phyloP scores from a whole-genome alignment of 2,797 vertebrate genomes.

The Dallia pectoralis region DNA sequence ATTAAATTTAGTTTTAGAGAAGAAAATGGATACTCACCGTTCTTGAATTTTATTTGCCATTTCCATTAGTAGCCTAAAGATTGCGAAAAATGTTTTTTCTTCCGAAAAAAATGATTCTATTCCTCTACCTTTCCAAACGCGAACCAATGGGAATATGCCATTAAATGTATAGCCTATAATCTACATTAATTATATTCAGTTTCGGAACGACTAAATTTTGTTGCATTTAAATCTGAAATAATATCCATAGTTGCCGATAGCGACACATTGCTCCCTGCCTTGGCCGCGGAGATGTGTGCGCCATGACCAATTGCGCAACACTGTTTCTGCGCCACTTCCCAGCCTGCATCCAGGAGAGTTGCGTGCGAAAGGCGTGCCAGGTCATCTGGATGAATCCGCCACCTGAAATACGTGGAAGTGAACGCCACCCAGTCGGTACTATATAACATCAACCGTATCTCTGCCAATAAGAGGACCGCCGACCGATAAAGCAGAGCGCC shows the following conservation, averaged over 20 bases:
- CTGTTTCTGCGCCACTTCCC: neutral
- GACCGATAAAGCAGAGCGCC: conserved; percentile 13
- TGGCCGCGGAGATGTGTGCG: neutral
- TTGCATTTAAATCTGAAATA: neutral
- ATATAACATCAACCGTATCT: conserved; percentile 41
- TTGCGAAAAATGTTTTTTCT: neutral
- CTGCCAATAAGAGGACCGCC: conserved; percentile 18
- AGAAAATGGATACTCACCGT: neutral
- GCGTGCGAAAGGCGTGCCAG: conserved; percentile 51
- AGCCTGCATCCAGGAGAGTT: conserved; percentile 21
- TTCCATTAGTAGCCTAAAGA: neutral
- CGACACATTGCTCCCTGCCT: neutral
- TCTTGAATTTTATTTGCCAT: neutral
- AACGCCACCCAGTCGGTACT: conserved; percentile 30
- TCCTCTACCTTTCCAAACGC: neutral
- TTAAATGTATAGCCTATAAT: neutral
- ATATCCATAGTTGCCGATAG: neutral
- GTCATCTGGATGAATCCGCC: conserved; percentile 36
- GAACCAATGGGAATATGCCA: neutral
- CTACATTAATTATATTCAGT: neutral
- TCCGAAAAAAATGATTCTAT: neutral
- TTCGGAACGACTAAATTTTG: neutral
- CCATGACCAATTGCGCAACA: neutral
- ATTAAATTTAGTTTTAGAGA: no score
- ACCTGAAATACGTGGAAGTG: conserved; percentile 44